phyloP scores from a whole-genome alignment of 2,888 invertebrate species.

The Heteromyza rotundicornis region DNA sequence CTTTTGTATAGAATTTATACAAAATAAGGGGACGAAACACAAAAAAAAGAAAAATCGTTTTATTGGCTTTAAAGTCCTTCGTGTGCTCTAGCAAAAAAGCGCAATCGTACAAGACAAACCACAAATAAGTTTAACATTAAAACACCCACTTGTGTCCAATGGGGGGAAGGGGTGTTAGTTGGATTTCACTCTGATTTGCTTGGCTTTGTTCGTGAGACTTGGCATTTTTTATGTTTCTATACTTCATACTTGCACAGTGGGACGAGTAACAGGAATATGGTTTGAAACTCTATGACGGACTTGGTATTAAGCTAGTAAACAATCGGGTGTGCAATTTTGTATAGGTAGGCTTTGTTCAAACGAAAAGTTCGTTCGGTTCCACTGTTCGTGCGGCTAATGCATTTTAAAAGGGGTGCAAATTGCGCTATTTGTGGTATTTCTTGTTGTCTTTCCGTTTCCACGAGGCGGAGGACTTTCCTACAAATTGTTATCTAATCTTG shows the following conservation, averaged over 20 bases:
- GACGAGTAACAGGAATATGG: too few species aligned
- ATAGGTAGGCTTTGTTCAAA: too few species aligned
- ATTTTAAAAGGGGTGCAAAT: slow-evolving; percentile 50
- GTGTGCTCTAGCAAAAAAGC: slow-evolving; percentile 27
- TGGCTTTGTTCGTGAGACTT: slow-evolving; percentile 29
- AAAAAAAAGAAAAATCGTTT: slow-evolving; percentile 51
- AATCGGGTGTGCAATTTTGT: too few species aligned
- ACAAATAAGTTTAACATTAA: slow-evolving; percentile 50
- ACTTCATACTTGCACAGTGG: slow-evolving; percentile 32
- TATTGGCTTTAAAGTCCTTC: slow-evolving; percentile 59
- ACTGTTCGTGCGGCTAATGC: slow-evolving; percentile 29
- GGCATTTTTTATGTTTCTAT: background rate
- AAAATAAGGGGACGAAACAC: slow-evolving; percentile 23
- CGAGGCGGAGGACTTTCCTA: slow-evolving; percentile 18
- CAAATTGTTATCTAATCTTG: slow-evolving; percentile 54
- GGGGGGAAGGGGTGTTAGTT: background rate
- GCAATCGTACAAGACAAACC: slow-evolving; percentile 22
- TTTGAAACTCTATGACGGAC: too few species aligned
- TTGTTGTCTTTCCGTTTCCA: slow-evolving; percentile 36
- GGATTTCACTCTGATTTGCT: slow-evolving; percentile 42
- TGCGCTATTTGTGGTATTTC: slow-evolving; percentile 48
- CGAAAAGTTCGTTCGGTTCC: slow-evolving; percentile 12
- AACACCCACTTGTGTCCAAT: slow-evolving; percentile 31
- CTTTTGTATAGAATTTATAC: slow-evolving; percentile 50
- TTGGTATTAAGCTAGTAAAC: too few species aligned